Evolutionary conservation across 2,797 vertebrate species (phyloP).

Genomic region (Eremophila alpestris): DNA sequence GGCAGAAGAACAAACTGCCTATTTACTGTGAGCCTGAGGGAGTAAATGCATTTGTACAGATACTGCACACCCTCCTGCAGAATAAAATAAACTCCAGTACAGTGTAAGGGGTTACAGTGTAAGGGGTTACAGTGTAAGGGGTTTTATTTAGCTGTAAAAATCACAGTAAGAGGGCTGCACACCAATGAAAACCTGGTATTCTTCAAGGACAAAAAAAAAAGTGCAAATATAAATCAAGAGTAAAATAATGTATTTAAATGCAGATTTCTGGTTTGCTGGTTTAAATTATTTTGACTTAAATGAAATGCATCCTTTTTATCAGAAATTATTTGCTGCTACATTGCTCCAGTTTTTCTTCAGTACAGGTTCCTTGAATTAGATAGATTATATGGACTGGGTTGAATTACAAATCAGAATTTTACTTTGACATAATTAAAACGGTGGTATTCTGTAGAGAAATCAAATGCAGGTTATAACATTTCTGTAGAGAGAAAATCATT

Average conservation of each 20-base stretch:
- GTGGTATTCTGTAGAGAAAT: neutral
- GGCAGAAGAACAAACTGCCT: neutral
- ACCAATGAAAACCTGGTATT: neutral
- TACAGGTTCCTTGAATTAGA: neutral
- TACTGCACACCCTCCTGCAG: neutral
- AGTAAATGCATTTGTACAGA: neutral
- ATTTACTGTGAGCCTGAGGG: neutral
- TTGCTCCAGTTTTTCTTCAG: neutral
- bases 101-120: neutral
- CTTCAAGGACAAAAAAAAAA: neutral
- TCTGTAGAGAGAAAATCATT: neutral
- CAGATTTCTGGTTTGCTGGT: neutral
- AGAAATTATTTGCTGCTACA: neutral
- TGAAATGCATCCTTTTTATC: neutral
- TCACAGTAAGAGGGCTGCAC: neutral
- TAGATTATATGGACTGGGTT: neutral
- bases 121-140: neutral
- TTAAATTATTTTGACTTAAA: conserved; percentile 4
- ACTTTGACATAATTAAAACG: neutral
- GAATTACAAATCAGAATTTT: neutral
- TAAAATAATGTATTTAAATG: neutral
- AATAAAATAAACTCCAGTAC: neutral
- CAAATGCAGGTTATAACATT: neutral
- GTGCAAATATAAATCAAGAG: neutral
- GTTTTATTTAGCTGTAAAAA: neutral